Evolutionary conservation across 2,113 vertebrate species (phyloP).

Genomic region (Enhydra lutris): DNA sequence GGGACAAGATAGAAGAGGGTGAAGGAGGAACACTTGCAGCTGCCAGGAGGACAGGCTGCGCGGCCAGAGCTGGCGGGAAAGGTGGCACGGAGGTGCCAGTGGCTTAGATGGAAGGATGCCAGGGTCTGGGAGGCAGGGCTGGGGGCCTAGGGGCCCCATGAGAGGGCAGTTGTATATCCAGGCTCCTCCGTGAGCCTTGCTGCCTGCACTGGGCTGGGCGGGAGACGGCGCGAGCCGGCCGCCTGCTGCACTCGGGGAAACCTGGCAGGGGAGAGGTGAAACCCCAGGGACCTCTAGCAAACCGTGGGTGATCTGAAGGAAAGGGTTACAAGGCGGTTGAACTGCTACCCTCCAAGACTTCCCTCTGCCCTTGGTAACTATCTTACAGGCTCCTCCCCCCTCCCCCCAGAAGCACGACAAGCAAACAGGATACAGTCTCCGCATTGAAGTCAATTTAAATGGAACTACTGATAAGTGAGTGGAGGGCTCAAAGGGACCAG

Average conservation of each 20-base stretch:
- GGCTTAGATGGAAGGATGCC: background rate
- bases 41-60: background rate
- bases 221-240: background rate
- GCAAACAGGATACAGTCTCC: conserved; percentile 61
- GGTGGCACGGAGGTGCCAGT: background rate
- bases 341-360: background rate
- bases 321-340: background rate
- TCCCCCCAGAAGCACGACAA: background rate
- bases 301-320: background rate
- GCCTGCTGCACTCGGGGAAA: background rate
- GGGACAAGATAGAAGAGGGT: background rate
- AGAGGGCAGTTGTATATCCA: background rate
- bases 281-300: background rate
- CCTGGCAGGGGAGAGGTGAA: background rate
- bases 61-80: background rate
- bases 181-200: background rate
- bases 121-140: background rate
- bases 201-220: background rate
- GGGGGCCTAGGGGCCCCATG: background rate
- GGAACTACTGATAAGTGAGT: conserved; percentile 40
- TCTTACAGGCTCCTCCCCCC: conserved; percentile 24
- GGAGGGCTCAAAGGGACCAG: conserved; percentile 18
- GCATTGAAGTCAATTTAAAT: conserved; percentile 51
- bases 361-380: conserved; percentile 33
- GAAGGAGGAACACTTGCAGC: background rate